Conservation (phyloP, 2,888 invertebrate species). For the Torymus tubicola region DNA sequence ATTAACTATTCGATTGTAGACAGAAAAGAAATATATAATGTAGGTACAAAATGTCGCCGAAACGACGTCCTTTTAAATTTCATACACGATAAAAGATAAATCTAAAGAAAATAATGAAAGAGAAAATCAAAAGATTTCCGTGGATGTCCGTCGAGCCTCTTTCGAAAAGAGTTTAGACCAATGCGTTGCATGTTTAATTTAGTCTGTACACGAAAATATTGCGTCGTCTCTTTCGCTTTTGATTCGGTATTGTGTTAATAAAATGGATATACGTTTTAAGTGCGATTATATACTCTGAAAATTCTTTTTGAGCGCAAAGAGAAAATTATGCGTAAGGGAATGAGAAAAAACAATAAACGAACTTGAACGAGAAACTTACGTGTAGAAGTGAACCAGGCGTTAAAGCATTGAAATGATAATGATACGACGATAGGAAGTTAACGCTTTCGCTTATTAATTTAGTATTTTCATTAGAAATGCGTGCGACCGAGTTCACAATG, state of each 20-base stretch:
- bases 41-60: constrained; percentile 2
- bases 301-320: constrained; percentile 3
- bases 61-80: constrained; percentile 25
- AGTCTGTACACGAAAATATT: constrained; percentile 45
- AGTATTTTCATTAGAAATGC: constrained; percentile 24
- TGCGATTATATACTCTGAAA: constrained; percentile 21
- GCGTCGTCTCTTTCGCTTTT: constrained; percentile 39
- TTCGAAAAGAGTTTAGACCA: constrained; percentile 25
- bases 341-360: constrained; percentile 3
- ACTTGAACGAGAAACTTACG: constrained; percentile 14
- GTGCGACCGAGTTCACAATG: constrained; percentile 34
- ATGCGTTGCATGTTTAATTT: constrained; percentile 36
- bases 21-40: constrained; percentile 30
- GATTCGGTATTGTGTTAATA: constrained; percentile 31
- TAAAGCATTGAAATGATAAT: constrained; percentile 3
- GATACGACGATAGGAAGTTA: constrained; percentile 18
- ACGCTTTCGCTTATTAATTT: constrained; percentile 24
- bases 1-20: constrained; percentile 16
- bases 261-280: constrained; percentile 23
- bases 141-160: constrained; percentile 5
- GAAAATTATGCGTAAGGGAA: background rate
- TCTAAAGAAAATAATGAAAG: constrained; percentile 17
- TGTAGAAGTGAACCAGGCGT: constrained; percentile 28
- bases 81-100: constrained; percentile 16
- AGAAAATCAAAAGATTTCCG: constrained; percentile 21